Evolutionary conservation across 2,797 vertebrate species (phyloP), one percentile per base, ranked within the genome.

Genomic region (Calcarius lapponicus): DNA sequence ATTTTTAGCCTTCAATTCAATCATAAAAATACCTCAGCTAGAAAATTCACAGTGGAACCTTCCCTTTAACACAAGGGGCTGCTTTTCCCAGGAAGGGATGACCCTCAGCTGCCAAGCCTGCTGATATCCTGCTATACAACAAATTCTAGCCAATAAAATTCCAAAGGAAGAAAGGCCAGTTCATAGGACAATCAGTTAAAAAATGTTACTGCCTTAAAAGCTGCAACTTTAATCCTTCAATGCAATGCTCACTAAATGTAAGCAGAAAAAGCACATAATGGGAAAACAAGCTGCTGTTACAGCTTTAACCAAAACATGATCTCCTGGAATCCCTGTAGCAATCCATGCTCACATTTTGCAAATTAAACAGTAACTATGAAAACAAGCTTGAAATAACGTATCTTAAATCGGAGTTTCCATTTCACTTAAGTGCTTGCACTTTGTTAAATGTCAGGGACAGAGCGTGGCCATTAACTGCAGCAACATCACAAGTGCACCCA

Each of bases 381-480:
- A 94, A 43, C 34, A 65, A 78, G 50, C 84, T 91, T 95, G 62
- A 90, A 79, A 67, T 17, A 93, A 64, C 51, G 18, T 70, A 25
- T 80, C 92, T 93, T 85, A 86, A 65, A 64, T 65, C 75, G 80
- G 36, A 92, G 57, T 84, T 96, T 89, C 75, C 74, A 71, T 79
- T 65, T 80, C 65, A 81, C 36, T 73, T 38, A 43, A 70, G 79
- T 54, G n/a, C 57, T 66, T 9, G 7, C 5, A 5, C 32, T 93
- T 60, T 61, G 71, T 45, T 72, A 86, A 43, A 38, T 10, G 2
- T 82, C 54, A 82, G 90, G 79, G 61, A 86, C 42, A 79, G n/a
- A 92, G 24, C 0, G 0, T 17, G 45, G 56, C 69, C 75, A 80
- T 64, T 3, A 7, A 70, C 74, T 73, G 45, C 69, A 93, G 53